A percentile compares a stretch with the other conserved stretches of the same genome.
phyloP scores from a whole-genome alignment of 2,113 vertebrate species.

The Synchiropus splendidus region DNA sequence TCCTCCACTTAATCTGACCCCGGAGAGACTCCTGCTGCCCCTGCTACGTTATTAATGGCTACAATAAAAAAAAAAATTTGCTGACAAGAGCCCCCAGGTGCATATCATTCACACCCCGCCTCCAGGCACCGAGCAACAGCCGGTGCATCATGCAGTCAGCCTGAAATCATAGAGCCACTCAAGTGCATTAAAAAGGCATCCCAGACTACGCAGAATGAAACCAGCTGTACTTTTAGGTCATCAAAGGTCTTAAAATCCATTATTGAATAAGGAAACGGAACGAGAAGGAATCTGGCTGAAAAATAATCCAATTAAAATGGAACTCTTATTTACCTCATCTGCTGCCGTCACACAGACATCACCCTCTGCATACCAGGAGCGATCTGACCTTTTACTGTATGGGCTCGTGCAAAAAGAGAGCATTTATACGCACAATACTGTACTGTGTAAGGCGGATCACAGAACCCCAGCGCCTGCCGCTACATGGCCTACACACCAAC shows the following conservation, averaged over 20 bases:
- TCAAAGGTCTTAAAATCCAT: neutral
- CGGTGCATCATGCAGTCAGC: constrained; percentile 21
- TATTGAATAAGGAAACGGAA: neutral
- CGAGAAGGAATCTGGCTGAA: neutral
- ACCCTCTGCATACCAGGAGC: constrained; percentile 6
- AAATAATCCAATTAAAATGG: constrained; percentile 8
- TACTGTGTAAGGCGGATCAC: constrained; percentile 4
- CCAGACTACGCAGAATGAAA: neutral
- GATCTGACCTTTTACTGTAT: constrained; percentile 12
- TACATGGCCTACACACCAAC: no score
- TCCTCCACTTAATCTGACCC: constrained; percentile 35
- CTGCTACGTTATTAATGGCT: constrained; percentile 30
- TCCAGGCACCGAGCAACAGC: constrained; percentile 16
- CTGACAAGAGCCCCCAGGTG: constrained; percentile 39
- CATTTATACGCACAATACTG: constrained; percentile 17
- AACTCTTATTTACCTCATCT: constrained; percentile 3
- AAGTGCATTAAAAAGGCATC: constrained; percentile 1
- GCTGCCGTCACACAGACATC: constrained; percentile 6
- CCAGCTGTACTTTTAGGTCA: neutral
- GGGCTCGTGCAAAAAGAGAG: constrained; percentile 3
- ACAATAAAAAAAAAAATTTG: constrained; percentile 34
- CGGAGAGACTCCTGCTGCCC: constrained; percentile 21
- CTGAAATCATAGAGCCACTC: constrained; percentile 1
- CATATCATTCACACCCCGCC: constrained; percentile 27
- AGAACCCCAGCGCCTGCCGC: no score